Conservation (phyloP, 1,140 invertebrate species). For the Leguminivora glycinivorella region DNA sequence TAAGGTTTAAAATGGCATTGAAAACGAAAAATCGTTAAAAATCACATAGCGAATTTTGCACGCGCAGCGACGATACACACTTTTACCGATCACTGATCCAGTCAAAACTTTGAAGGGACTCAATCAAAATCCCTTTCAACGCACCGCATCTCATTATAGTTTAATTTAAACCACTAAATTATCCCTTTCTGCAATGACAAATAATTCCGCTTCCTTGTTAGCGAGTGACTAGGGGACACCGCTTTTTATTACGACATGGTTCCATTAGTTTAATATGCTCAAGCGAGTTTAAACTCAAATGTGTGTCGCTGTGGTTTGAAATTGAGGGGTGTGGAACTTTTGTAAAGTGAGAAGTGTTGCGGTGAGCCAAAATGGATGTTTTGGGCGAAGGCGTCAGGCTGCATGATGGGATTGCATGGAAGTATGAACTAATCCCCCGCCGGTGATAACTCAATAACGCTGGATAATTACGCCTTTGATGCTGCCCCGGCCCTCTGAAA, state of each 20-base stretch:
- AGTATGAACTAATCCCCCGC: slow-evolving; percentile 77
- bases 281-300: slow-evolving; percentile 34
- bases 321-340: slow-evolving; percentile 34
- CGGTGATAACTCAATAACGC: slow-evolving; percentile 75
- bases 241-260: slow-evolving; percentile 52
- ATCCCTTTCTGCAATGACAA: slow-evolving; percentile 66
- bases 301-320: slow-evolving; percentile 30
- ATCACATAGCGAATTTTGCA: no score
- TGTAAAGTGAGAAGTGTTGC: slow-evolving; percentile 48
- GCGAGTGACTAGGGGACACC: slow-evolving; percentile 53
- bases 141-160: slow-evolving; percentile 71
- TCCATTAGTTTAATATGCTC: slow-evolving; percentile 39
- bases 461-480: slow-evolving; percentile 76
- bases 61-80: no score
- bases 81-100: not conserved
- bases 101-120: slow-evolving; percentile 9
- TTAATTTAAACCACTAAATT: slow-evolving; percentile 69
- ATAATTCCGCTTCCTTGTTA: slow-evolving; percentile 71
- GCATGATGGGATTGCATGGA: slow-evolving; percentile 78
- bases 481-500: slow-evolving; percentile 56
- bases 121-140: slow-evolving; percentile 13
- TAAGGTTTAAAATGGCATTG: no score
- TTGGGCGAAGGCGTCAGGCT: slow-evolving; percentile 75
- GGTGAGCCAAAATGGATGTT: slow-evolving; percentile 74
- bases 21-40: no score